Evolutionary conservation across 2,113 vertebrate species (phyloP).

Genomic region (Atrichornis clamosus): DNA sequence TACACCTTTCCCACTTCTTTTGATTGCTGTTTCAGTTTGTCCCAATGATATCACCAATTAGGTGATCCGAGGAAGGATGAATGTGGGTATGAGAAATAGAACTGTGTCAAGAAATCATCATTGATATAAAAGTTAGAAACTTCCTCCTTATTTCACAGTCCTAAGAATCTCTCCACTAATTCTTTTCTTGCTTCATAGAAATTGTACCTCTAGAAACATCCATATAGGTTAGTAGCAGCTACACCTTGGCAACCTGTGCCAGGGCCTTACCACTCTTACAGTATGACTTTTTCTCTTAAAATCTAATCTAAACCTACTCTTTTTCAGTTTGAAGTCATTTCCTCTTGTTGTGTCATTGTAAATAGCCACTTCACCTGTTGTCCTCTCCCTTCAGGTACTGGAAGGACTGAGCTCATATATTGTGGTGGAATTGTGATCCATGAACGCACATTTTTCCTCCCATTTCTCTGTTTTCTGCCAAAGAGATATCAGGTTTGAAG

Average conservation of each 20-base stretch:
- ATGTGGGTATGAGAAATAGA: not conserved
- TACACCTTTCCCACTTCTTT: not conserved
- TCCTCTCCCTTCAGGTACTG: not conserved
- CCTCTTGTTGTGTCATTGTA: not conserved
- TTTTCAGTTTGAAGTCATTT: not conserved
- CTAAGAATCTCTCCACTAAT: not conserved
- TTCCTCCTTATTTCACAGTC: not conserved
- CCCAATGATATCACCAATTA: not conserved
- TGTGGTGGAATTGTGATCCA: not conserved
- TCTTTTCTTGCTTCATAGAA: not conserved
- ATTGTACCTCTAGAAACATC: not conserved
- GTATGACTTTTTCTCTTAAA: no score
- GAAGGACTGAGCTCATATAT: not conserved
- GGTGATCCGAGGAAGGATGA: not conserved
- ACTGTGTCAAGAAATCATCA: not conserved
- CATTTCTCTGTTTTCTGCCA: not conserved
- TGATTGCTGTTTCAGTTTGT: not conserved
- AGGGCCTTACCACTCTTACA: not conserved
- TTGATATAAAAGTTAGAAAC: not conserved
- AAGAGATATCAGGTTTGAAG: not conserved
- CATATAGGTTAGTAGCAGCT: accelerated
- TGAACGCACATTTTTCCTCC: not conserved
- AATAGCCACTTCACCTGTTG: not conserved
- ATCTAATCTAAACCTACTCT: not conserved
- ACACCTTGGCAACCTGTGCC: not conserved